Base-by-base conservation (phyloP, 2,797 vertebrate genomes). In the Graptemys geographica region DNA sequence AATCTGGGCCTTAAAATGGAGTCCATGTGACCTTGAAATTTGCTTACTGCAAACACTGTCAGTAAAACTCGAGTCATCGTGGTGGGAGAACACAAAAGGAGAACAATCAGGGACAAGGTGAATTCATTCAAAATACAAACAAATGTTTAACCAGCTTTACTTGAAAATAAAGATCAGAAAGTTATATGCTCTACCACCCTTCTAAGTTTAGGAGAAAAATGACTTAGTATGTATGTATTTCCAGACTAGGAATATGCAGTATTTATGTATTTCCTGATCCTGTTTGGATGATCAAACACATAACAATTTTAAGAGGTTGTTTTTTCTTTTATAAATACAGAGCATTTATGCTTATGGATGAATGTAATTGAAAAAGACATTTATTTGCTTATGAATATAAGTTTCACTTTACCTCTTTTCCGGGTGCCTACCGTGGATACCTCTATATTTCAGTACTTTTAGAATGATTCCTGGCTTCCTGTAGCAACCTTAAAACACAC, bases 111-210 rank as follows among this genome's bases (percentile, higher is more conserved):
- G 62, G 62, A 93, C 65, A 57, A 91, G 72, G 85, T 92, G 88
- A 92, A 91, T 92, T 95, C 65, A 28, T 65, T 95, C 92, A 89
- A 96, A 86, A 93, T 91, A 52, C 81, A 95, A 81, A 51, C 74
- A 91, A 88, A 81, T 81, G 13, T 23, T 62, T 62, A 62, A 62
- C 33, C 28, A 62, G 57, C 90, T 96, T 59, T 84, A 87, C 84
- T 91, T 91, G 88, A 49, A 53, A 84, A 74, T 49, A 84, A 87
- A 87, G 86, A 83, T 31, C 78, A 84, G 78, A 94, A 84, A 93
- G 85, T 94, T 91, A 90, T 84, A 11, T 91, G 74, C 93, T 94
- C 86, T 91, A 89, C 72, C 57, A 82, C 28, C 11, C 33, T 86
- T 90, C 82, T 74, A 86, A 92, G 88, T 72, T 78, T 2, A 87